Percentiles rank a stretch among this genome's conserved stretches.
These are phyloP conservation scores for Cosmia pyralina DNA, from an alignment of 2,888 invertebrate species.

Conservation along the genomic window DNA sequence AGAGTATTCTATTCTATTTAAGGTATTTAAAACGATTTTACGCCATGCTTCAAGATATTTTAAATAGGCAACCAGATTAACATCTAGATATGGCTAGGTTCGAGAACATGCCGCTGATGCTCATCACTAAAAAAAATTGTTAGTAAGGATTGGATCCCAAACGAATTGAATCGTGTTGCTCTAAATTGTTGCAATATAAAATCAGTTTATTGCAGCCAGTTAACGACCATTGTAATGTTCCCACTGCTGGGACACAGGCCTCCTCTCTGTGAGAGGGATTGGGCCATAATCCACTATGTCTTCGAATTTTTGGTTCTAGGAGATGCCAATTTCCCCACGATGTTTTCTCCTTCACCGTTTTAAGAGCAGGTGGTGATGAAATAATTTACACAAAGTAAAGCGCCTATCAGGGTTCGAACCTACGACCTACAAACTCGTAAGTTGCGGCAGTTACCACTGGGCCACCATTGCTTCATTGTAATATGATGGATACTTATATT, in stretches of 20 bases:
- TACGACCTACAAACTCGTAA: too few relatives aligned
- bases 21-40: neutral
- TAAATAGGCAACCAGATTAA: neutral
- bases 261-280: too few relatives aligned
- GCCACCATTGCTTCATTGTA: too few relatives aligned
- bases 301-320: too few relatives aligned
- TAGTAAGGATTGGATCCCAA: neutral
- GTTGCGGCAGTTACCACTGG: too few relatives aligned
- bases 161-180: neutral
- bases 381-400: too few relatives aligned
- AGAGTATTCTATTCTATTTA: neutral
- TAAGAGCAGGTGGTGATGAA: too few relatives aligned
- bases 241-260: too few relatives aligned
- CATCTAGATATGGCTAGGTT: neutral
- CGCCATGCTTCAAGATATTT: neutral
- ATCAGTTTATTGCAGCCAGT: neutral
- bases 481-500: neutral
- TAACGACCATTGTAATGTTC: neutral
- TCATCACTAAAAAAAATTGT: neutral
- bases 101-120: neutral
- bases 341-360: too few relatives aligned
- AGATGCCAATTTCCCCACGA: too few relatives aligned
- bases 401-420: too few relatives aligned
- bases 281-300: too few relatives aligned
- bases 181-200: neutral